phyloP scores from a whole-genome alignment of 2,113 vertebrate species.

The Leptocoma aspasia region DNA sequence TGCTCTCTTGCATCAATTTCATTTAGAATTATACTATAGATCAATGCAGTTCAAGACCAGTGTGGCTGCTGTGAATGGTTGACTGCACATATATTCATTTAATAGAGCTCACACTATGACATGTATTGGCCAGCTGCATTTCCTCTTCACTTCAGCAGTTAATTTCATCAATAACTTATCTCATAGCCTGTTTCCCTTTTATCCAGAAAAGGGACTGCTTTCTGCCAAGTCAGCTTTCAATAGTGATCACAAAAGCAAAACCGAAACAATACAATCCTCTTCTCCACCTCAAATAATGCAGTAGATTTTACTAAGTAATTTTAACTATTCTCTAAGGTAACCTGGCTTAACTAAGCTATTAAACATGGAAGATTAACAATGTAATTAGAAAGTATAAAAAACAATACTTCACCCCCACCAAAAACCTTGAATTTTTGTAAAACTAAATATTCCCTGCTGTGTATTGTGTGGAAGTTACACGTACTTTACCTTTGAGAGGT shows the following conservation, averaged over 20 bases:
- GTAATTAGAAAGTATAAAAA: background rate
- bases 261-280: constrained; percentile 16
- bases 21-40: constrained; percentile 91
- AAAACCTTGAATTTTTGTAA: background rate
- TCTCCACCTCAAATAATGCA: background rate
- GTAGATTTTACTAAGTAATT: background rate
- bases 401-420: background rate
- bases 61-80: constrained; percentile 70
- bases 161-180: constrained; percentile 76
- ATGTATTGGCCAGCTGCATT: constrained; percentile 69
- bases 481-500: background rate
- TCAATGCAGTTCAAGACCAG: constrained; percentile 89
- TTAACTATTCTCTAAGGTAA: background rate
- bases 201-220: constrained; percentile 49
- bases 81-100: constrained; percentile 69
- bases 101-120: constrained; percentile 73
- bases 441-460: background rate
- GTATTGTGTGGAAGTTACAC: fast-evolving
- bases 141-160: constrained; percentile 76
- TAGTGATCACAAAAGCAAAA: constrained; percentile 53
- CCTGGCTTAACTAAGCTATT: background rate
- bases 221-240: constrained; percentile 68
- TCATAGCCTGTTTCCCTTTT: constrained; percentile 60
- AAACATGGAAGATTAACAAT: background rate
- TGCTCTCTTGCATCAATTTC: constrained; percentile 89